Base-by-base conservation (phyloP, 1,140 invertebrate genomes). In the Zeugodacus cucurbitae region DNA sequence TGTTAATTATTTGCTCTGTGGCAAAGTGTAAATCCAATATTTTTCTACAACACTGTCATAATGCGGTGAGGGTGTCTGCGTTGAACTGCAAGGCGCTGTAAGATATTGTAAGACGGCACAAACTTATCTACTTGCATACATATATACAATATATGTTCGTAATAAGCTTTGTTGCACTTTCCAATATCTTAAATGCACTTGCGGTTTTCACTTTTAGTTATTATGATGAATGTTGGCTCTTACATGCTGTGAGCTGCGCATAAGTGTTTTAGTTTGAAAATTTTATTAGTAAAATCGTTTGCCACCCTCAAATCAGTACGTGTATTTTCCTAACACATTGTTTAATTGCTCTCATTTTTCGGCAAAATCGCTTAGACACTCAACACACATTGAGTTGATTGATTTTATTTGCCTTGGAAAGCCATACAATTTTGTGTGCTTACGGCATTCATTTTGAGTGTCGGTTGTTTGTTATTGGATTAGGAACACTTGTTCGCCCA, bases 271-370 rank as follows among this genome's bases (percentile, higher is more conserved):
- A 74, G 14, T 74, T 74, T n/a, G 37, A 44, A 44, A 74, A 29
- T 37, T 37, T 34, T 74, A 41, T n/a, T 74, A 17, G 37, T 44
- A 41, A 17, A 74, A 37, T 41, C 17, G 34, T 37, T 74, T 8
- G 70, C 37, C 32, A 74, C 70, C 70, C 37, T 34, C 70, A 74
- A 74, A 44, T 74, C 70, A 74, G 37, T 74, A 26, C 29, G n/a
- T 41, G 58, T 62, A 62, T 62, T 62, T 62, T 41, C 14, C 32
- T 74, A 74, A 44, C 70, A 74, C 70, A 74, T 37, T 44, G n/a
- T 74, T 74, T 74, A 74, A 74, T 74, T 74, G 70, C 70, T 74
- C 70, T 74, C 32, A 74, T 74, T 74, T 74, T 74, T 67, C 64
- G 64, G 64, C 64, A 67, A 67, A 34, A 67, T 67, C 64, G 32